Percentiles rank a stretch among this genome's conserved stretches.
Conservation (phyloP, 2,113 vertebrate genomes). For the Cyprinodon brontotheroides region DNA sequence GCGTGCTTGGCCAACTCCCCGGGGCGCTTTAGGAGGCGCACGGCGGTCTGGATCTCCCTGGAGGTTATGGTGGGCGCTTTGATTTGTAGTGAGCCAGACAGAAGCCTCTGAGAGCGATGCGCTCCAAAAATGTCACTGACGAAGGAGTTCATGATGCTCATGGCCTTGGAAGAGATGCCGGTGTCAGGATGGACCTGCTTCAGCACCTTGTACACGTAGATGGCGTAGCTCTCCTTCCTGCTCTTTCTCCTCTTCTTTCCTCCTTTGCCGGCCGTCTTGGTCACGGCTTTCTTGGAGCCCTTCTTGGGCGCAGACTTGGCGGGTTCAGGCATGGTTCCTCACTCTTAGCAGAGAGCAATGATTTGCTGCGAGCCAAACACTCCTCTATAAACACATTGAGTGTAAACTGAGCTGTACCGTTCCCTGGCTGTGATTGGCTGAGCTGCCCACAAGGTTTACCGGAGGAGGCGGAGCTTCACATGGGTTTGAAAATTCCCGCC, state of each 20-base stretch:
- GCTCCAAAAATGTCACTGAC: slow-evolving; percentile 61
- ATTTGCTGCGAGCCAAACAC: neutral
- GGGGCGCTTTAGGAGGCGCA: no score
- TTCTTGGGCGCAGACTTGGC: neutral
- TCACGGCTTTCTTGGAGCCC: no score
- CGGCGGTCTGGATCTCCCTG: slow-evolving; percentile 53
- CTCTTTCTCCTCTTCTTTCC: no score
- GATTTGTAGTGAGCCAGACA: slow-evolving; percentile 73
- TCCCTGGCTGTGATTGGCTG: neutral
- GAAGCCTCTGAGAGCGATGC: no score
- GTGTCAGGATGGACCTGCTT: slow-evolving; percentile 63
- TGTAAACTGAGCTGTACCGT: neutral
- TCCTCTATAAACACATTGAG: neutral
- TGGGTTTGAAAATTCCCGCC: no score
- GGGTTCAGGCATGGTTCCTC: neutral
- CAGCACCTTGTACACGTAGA: slow-evolving; percentile 62
- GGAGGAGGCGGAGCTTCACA: no score
- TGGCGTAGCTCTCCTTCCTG: slow-evolving; percentile 55
- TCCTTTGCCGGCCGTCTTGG: no score
- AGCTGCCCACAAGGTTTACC: no score
- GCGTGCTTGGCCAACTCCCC: neutral
- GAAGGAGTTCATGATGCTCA: slow-evolving; percentile 4
- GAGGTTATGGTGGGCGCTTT: slow-evolving; percentile 77
- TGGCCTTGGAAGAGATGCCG: slow-evolving; percentile 54
- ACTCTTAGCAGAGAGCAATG: neutral